phyloP scores from a whole-genome alignment of 35 echinoderm and acorn worm species.

The Chiridota heheva region DNA sequence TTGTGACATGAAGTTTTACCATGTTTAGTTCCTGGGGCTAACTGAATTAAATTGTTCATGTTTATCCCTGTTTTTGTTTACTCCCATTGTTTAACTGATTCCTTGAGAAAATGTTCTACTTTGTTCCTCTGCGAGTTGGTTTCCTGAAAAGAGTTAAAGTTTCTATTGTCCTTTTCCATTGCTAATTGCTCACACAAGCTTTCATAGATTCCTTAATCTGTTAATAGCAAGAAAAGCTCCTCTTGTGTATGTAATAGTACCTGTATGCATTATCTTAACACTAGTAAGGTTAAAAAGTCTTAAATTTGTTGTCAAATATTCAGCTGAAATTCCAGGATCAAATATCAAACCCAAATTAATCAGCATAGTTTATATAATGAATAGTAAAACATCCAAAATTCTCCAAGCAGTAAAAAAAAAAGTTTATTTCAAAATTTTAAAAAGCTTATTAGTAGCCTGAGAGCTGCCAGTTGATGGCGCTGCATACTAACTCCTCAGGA shows the following conservation, averaged over 20 bases:
- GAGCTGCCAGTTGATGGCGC: constrained; percentile 26
- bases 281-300: constrained; percentile 21
- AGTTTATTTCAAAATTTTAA: background rate
- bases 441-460: no score
- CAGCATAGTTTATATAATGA: background rate
- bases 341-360: constrained; percentile 9
- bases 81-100: constrained; percentile 8
- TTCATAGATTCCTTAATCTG: constrained; percentile 25
- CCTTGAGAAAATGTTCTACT: constrained; percentile 1
- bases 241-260: constrained; percentile 8
- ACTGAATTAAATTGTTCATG: constrained; percentile 11
- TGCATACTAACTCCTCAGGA: no score
- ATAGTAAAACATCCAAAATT: constrained; percentile 7
- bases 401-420: constrained; percentile 12
- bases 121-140: constrained; percentile 37
- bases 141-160: background rate
- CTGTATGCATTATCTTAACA: constrained; percentile 32
- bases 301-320: background rate
- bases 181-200: constrained; percentile 5
- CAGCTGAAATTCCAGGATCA: background rate
- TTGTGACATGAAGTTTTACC: constrained; percentile 1
- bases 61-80: constrained; percentile 4
- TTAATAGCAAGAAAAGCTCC: constrained; percentile 8
- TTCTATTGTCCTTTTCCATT: constrained; percentile 34
- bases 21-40: background rate